phyloP scores from a whole-genome alignment of 2,888 invertebrate species.

The Thelaira solivaga region DNA sequence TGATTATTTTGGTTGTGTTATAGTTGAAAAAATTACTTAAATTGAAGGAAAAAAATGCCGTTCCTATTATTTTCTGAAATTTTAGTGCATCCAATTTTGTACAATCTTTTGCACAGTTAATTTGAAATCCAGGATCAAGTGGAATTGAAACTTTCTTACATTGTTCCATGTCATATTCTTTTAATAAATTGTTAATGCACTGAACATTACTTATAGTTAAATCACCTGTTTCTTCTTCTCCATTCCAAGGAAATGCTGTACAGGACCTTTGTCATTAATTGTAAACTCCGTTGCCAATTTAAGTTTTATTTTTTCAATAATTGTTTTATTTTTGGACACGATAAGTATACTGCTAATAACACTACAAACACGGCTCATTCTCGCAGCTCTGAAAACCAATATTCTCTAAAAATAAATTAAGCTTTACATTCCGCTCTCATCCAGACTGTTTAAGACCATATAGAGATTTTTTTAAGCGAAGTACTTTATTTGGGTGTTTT shows the following conservation, averaged over 20 bases:
- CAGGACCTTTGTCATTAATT: slow-evolving; percentile 24
- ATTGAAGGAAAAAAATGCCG: too few species aligned
- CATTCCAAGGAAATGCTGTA: slow-evolving; percentile 18
- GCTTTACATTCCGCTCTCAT: slow-evolving; percentile 6
- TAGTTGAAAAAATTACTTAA: too few species aligned
- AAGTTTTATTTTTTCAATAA: slow-evolving; percentile 32
- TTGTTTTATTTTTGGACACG: slow-evolving; percentile 36
- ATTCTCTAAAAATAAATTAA: slow-evolving; percentile 18
- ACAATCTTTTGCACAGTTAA: background rate
- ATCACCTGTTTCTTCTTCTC: background rate
- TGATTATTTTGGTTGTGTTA: too few species aligned
- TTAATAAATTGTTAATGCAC: background rate
- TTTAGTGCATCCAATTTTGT: background rate
- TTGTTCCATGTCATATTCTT: background rate
- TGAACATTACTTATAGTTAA: background rate
- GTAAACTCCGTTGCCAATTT: slow-evolving; percentile 42
- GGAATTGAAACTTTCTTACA: slow-evolving; percentile 11
- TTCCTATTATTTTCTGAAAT: background rate
- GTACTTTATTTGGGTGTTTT: slow-evolving; percentile 53
- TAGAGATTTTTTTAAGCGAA: slow-evolving; percentile 62
- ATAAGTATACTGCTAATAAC: slow-evolving; percentile 49
- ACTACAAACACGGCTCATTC: slow-evolving; percentile 49
- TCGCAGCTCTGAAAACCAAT: slow-evolving; percentile 55
- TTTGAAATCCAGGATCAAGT: slow-evolving; percentile 13
- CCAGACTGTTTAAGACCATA: slow-evolving; percentile 53